Percentiles rank a stretch among this genome's conserved stretches.
Evolutionary conservation across 2,888 invertebrate genomes (phyloP).

Genomic region (Alentia gelatinosa): DNA sequence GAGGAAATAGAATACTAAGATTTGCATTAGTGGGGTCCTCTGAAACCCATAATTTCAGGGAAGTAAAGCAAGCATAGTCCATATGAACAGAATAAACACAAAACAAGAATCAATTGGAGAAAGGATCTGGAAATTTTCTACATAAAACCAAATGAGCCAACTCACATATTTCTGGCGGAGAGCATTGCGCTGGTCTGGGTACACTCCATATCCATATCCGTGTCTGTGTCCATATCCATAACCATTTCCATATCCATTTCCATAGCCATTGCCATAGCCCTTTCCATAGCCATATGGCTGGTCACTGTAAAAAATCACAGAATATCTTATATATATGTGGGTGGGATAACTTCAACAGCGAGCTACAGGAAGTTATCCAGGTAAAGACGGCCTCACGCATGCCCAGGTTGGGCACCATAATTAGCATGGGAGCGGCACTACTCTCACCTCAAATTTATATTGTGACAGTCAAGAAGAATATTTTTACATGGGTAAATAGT

Average conservation of each 20-base stretch:
- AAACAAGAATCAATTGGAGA: neutral
- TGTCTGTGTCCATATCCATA: neutral
- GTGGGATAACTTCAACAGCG: neutral
- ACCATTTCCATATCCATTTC: neutral
- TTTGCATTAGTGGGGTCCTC: too few species aligned
- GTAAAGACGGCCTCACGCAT: neutral
- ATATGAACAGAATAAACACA: neutral
- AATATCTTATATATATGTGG: neutral
- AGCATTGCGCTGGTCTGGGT: neutral
- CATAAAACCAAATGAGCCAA: neutral
- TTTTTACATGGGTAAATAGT: too few species aligned
- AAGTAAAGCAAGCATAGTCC: neutral
- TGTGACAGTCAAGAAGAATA: neutral
- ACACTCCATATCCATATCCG: neutral
- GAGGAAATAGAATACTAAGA: neutral
- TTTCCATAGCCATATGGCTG: too few species aligned
- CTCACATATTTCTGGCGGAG: neutral
- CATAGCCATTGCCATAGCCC: neutral
- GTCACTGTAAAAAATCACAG: neutral
- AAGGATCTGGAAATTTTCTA: neutral
- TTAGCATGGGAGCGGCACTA: neutral
- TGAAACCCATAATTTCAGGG: neutral
- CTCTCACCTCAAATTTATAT: neutral
- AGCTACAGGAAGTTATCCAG: neutral
- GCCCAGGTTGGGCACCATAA: neutral